A percentile compares a stretch with the other conserved stretches of the same genome.
phyloP scores from a whole-genome alignment of 2,888 invertebrate genomes.

The Leistus spinibarbis region DNA sequence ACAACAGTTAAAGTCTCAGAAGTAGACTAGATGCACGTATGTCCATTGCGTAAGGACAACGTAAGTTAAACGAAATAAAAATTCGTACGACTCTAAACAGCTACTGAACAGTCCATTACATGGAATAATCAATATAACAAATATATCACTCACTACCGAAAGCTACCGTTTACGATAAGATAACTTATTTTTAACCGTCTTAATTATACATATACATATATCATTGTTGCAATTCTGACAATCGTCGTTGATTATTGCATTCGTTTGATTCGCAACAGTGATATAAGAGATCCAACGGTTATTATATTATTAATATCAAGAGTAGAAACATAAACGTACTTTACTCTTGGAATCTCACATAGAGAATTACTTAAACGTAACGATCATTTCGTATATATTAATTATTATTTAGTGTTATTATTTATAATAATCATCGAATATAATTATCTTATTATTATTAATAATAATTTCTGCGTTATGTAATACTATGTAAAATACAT shows the following conservation, averaged over 20 bases:
- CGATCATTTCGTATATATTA: slow-evolving; percentile 26
- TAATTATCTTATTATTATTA: slow-evolving; percentile 12
- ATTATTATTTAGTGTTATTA: slow-evolving; percentile 14
- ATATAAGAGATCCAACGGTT: slow-evolving; percentile 24
- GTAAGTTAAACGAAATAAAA: slow-evolving; percentile 16
- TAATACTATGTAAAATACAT: slow-evolving; percentile 19
- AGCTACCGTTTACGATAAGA: slow-evolving; percentile 36
- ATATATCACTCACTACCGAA: slow-evolving; percentile 40
- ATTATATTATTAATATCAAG: slow-evolving; percentile 21
- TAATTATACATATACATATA: background rate
- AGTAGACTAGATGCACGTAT: slow-evolving; percentile 33
- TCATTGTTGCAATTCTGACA: slow-evolving; percentile 5
- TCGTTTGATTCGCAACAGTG: background rate
- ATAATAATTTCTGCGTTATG: slow-evolving; percentile 28
- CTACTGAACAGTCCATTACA: slow-evolving; percentile 37
- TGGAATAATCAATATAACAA: slow-evolving; percentile 39
- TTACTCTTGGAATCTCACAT: slow-evolving; percentile 32
- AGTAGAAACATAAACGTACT: slow-evolving; percentile 35
- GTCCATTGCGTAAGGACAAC: background rate
- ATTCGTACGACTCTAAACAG: slow-evolving; percentile 37
- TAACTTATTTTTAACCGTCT: slow-evolving; percentile 34
- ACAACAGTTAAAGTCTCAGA: slow-evolving; percentile 37
- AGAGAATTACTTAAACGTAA: slow-evolving; percentile 38
- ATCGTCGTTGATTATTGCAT: too few species aligned
- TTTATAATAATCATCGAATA: background rate